Conservation (phyloP, 2,888 invertebrate genomes). For the Timema podura region DNA sequence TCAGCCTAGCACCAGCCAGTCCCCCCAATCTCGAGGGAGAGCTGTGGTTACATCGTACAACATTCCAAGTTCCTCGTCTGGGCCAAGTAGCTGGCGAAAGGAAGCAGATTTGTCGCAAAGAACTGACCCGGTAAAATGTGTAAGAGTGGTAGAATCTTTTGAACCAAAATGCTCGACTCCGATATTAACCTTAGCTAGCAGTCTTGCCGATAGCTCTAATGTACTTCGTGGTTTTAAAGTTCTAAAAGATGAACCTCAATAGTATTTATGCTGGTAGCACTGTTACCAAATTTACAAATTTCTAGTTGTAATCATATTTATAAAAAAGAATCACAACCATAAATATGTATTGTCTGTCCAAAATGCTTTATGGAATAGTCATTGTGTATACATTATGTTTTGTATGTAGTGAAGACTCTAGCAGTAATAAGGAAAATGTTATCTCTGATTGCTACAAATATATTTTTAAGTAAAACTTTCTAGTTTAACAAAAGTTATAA, state of each 20-base stretch:
- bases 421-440: no score
- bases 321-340: no score
- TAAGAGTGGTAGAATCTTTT: background rate
- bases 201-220: conserved; percentile 22
- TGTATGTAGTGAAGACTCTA: no score
- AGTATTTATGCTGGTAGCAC: no score
- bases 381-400: no score
- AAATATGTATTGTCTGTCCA: no score
- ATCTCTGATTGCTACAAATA: no score
- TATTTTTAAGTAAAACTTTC: no score
- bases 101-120: conserved; percentile 18
- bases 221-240: conserved; percentile 26
- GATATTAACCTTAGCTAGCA: conserved; percentile 26
- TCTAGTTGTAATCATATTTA: no score
- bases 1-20: background rate
- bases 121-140: conserved; percentile 13
- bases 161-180: conserved; percentile 15
- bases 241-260: conserved; percentile 19
- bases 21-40: background rate
- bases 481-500: no score
- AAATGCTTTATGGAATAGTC: no score
- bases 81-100: background rate
- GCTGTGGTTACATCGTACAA: background rate
- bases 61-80: background rate
- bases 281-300: no score